These are phyloP conservation scores for Hylaeus anthracinus DNA, from an alignment of 1,140 invertebrate species.

Conservation along the genomic window DNA sequence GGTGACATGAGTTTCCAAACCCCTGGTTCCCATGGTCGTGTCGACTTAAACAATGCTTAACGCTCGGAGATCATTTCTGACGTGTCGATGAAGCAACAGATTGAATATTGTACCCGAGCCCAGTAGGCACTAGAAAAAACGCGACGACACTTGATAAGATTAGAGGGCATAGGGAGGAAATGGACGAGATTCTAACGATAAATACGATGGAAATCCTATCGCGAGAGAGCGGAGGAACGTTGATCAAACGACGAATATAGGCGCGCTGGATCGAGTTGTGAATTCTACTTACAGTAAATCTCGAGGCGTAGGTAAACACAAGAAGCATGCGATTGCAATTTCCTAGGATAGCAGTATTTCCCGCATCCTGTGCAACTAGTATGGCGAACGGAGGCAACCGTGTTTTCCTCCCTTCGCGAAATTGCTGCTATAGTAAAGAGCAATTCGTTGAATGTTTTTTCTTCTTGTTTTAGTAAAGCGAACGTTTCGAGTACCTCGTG, in stretches of 20 bases:
- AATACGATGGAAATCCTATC: background rate
- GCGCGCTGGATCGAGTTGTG: background rate
- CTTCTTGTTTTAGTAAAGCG: no score
- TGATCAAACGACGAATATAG: background rate
- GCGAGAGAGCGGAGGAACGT: background rate
- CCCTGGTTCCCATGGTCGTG: no score
- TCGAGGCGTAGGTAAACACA: background rate
- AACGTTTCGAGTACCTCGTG: no score
- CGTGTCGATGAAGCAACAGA: no score
- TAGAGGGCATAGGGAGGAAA: background rate
- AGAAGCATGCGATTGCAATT: slow-evolving; percentile 5
- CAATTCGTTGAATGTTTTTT: background rate
- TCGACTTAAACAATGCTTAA: no score
- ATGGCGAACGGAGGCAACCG: background rate
- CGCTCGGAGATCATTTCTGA: no score
- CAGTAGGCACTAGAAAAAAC: background rate
- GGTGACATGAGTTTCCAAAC: slow-evolving; percentile 3
- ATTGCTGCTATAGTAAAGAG: background rate
- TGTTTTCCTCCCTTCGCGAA: background rate
- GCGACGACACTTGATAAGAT: slow-evolving; percentile 3
- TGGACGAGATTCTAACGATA: background rate
- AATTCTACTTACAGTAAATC: slow-evolving; percentile 10
- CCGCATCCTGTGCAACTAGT: background rate
- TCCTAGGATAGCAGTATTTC: background rate
- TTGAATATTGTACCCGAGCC: background rate